Evolutionary conservation across 1,140 invertebrate genomes (phyloP), one percentile per base, ranked within the genome.

Genomic region (Sesamia nonagrioides): DNA sequence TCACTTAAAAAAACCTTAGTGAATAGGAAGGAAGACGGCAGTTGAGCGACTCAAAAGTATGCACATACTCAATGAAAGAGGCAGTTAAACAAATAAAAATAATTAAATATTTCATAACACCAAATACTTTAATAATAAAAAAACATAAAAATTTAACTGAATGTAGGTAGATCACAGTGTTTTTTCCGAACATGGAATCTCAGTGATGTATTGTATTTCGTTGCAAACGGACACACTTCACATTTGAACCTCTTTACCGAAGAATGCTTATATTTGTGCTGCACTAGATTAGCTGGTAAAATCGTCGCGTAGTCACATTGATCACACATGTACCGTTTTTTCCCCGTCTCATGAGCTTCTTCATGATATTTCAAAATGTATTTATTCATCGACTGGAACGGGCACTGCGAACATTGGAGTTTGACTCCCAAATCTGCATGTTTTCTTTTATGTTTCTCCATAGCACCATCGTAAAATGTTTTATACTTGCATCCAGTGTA

Each of bases 191-290:
- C 93, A 75, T 94, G 93, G 74, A 94, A 94, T 63, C 93, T 84
- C 73, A 94, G 84, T 6, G 93, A 94, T 6, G 93, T 94, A 69
- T 94, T 94, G 81, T 94, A 94, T 69, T 94, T 94, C 0, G 92
- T 91, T 27, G 91, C 93, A 73, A 94, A 94, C n/a, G 92, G 91
- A 66, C 93, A 94, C 1, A 92, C 88, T 77, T 94, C 93, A 82
- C 93, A 94, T 80, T 92, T 94, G 21, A 94, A 94, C 75, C 91
- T 82, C 74, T 94, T 94, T 33, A 91, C 92, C 2, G 86, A 77
- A 6, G 93, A 93, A 89, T 94, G 93, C 63, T 94, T 94, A 73
- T 94, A 94, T 77, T 91, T 94, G 71, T 94, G 92, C 66, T 94
- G 92, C 0, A 94, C 90, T 66, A 94, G 83, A 58, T 92, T 92